Evolutionary conservation across 2,113 vertebrate species (phyloP), one percentile per base, ranked within the genome.

Genomic region (Fregata magnificens): DNA sequence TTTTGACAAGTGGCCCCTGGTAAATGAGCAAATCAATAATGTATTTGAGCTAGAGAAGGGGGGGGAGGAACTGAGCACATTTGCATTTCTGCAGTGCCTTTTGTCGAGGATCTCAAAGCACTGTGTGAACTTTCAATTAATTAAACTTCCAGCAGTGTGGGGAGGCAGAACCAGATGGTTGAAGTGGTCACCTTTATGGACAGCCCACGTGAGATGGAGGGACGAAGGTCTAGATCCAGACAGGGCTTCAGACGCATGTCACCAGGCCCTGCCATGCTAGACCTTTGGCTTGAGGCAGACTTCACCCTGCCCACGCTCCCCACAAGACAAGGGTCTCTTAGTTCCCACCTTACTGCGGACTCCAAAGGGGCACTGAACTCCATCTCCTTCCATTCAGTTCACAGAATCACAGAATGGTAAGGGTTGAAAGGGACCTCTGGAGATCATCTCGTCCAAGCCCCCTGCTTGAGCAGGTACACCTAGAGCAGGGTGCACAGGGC

Each of bases 1-100:
- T 62, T 96, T 95, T 96, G 97, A 96, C 96, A 97, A 96, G 96
- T 86, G 91, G 95, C 86, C 95, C 96, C 89, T 84, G 90, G 79
- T 92, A 90, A 96, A 86, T 28, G 82, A 92, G 69, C 80, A 86
- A 98, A 96, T 92, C 93, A 91, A 93, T 96, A 97, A 86, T 47
- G 62, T 28, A 73, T 96, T 91, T 94, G 81, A 93, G 74, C 70
- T 82, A 28, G 55, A 61, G 77, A 80, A 91, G 82, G 18, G 18
- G 17, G n/a, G 65, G 18, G 38, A 28, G 63, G 70, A 61, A 81
- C 22, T 31, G 71, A 93, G 73, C 40, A 58, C 83, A 86, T 92
- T 85, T 96, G 82, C 95, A 90, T 95, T 91, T 93, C 82, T 80
- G 45, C 67, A n/a, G 49, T 67, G 87, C 38, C 29, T 95, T 91